Conservation (phyloP, 2,888 invertebrate genomes). For the Parnassius mnemosyne region DNA sequence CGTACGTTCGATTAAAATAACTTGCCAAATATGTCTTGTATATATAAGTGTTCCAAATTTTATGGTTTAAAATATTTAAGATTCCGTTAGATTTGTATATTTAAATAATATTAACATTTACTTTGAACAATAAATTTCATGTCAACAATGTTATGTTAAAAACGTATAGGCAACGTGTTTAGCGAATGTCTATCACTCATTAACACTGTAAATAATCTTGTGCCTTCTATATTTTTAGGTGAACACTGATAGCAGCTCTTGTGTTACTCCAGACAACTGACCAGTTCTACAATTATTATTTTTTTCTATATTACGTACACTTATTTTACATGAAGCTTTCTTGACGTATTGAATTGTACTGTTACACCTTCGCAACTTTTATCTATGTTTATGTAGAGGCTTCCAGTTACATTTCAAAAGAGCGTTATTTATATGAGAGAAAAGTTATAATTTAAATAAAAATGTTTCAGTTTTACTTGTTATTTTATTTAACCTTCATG, state of each 20-base stretch:
- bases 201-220: constrained; percentile 8
- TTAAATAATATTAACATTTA: not conserved
- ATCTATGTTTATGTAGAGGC: constrained; percentile 72
- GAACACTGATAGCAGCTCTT: constrained; percentile 61
- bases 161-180: not conserved
- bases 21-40: constrained; percentile 14
- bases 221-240: constrained; percentile 63
- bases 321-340: constrained; percentile 23
- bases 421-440: constrained; percentile 71
- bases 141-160: too few species aligned
- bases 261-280: constrained; percentile 17
- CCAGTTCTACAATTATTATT: constrained; percentile 21
- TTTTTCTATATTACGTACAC: constrained; percentile 28
- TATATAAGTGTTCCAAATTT: constrained; percentile 1
- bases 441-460: constrained; percentile 72
- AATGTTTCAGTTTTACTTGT: constrained; percentile 65
- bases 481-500: constrained; percentile 42
- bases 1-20: constrained; percentile 1
- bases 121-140: too few species aligned
- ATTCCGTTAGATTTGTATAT: too few species aligned
- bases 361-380: constrained; percentile 39
- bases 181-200: not conserved
- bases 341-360: constrained; percentile 33
- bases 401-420: constrained; percentile 71
- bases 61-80: too few species aligned